Conservation (phyloP, 2,888 invertebrate species). For the Apomyelois bistriatella region DNA sequence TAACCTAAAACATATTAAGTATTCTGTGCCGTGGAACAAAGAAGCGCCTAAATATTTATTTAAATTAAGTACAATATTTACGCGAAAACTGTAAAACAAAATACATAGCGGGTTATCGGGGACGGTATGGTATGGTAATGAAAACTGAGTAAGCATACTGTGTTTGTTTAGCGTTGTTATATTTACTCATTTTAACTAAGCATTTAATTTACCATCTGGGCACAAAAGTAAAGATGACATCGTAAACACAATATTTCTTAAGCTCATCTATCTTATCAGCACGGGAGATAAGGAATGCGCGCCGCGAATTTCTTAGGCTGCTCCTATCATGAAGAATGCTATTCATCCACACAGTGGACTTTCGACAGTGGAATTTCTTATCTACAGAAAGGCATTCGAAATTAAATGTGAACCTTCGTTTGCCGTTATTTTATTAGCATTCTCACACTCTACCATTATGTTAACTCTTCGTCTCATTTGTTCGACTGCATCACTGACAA, state of each 20-base stretch:
- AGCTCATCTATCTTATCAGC: slow-evolving; percentile 28
- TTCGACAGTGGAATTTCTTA: slow-evolving; percentile 21
- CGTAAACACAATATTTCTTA: slow-evolving; percentile 8
- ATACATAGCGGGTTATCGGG: neutral
- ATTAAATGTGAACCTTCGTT: neutral
- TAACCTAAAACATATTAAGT: neutral
- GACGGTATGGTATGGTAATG: neutral
- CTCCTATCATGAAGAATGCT: slow-evolving; percentile 17
- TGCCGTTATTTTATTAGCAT: too few species aligned
- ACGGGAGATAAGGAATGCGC: slow-evolving; percentile 36
- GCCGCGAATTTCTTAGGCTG: slow-evolving; percentile 32
- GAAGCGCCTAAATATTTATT: slow-evolving; percentile 6
- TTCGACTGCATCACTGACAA: too few species aligned
- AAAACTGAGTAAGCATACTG: neutral
- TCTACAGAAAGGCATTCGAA: slow-evolving; percentile 16
- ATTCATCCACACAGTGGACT: slow-evolving; percentile 20
- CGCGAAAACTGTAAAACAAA: neutral
- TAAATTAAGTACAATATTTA: neutral
- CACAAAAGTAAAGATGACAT: slow-evolving; percentile 5
- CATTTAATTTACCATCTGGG: neutral
- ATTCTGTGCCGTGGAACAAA: neutral
- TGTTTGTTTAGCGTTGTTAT: neutral
- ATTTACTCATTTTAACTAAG: slow-evolving; percentile 1
- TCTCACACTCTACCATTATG: too few species aligned
- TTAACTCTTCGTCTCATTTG: too few species aligned